Conservation (phyloP, 2,113 vertebrate species). For the Rissa tridactyla region DNA sequence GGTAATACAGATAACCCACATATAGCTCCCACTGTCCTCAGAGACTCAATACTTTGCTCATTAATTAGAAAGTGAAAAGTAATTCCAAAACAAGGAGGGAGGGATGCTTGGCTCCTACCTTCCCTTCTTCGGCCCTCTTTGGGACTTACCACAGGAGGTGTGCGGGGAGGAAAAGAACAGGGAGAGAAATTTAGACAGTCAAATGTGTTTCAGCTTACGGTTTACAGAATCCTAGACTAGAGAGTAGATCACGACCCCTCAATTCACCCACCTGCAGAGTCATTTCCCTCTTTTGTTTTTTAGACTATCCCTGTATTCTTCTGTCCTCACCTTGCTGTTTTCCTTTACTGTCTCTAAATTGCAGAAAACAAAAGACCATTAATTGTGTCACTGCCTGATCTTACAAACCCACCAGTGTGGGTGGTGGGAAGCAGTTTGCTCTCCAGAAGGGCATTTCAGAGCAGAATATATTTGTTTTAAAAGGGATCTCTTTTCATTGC, state of each 20-base stretch:
- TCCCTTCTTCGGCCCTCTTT: not conserved
- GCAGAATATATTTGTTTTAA: not conserved
- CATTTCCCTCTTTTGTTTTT: not conserved
- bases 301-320: not conserved
- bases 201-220: fast-evolving
- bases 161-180: not conserved
- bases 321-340: not conserved
- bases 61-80: not conserved
- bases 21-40: not conserved
- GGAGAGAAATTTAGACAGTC: not conserved
- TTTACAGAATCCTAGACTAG: not conserved
- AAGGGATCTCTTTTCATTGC: not conserved
- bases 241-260: not conserved
- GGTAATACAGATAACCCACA: not conserved
- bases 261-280: not conserved
- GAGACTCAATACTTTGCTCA: not conserved
- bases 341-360: not conserved
- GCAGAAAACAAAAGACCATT: not conserved
- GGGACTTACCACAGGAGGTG: not conserved
- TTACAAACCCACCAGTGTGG: not conserved
- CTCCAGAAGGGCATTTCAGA: not conserved
- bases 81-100: not conserved
- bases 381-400: not conserved
- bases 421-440: not conserved
- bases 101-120: not conserved